Evolutionary conservation across 2,888 invertebrate genomes (phyloP).

Genomic region (Dryadula phaetusa): DNA sequence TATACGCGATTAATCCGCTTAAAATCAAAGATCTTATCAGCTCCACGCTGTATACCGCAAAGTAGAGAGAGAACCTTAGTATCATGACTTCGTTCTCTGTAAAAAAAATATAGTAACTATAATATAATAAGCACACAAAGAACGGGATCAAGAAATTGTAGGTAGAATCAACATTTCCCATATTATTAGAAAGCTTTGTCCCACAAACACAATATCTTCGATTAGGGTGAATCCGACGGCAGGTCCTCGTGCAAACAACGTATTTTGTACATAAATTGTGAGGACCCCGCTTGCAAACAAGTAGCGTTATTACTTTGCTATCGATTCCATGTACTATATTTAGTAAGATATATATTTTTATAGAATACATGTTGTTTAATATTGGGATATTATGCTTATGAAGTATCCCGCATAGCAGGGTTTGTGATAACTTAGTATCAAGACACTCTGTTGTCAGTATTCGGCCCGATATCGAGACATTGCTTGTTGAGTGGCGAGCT

Average conservation of each 20-base stretch:
- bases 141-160: constrained; percentile 37
- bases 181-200: constrained; percentile 50
- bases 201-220: constrained; percentile 62
- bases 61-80: too few relatives aligned
- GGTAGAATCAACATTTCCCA: constrained; percentile 45
- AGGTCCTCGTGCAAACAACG: constrained; percentile 53
- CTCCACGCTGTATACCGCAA: too few relatives aligned
- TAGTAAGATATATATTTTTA: constrained; percentile 11
- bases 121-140: constrained; percentile 40
- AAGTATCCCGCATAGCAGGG: too few relatives aligned
- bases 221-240: constrained; percentile 55
- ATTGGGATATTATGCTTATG: too few relatives aligned
- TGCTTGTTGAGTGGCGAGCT: too few relatives aligned
- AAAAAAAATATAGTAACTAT: constrained; percentile 10
- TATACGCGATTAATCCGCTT: too few relatives aligned
- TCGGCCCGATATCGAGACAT: too few relatives aligned
- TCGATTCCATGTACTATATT: constrained; percentile 43
- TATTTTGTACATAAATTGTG: constrained; percentile 54
- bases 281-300: constrained; percentile 55
- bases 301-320: constrained; percentile 49
- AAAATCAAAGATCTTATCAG: too few relatives aligned
- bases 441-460: too few relatives aligned
- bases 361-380: too few relatives aligned
- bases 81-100: too few relatives aligned
- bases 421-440: too few relatives aligned